Percentiles rank a stretch among this genome's conserved stretches.
Conservation (phyloP, 2,888 invertebrate species). For the Drosophila merina region DNA sequence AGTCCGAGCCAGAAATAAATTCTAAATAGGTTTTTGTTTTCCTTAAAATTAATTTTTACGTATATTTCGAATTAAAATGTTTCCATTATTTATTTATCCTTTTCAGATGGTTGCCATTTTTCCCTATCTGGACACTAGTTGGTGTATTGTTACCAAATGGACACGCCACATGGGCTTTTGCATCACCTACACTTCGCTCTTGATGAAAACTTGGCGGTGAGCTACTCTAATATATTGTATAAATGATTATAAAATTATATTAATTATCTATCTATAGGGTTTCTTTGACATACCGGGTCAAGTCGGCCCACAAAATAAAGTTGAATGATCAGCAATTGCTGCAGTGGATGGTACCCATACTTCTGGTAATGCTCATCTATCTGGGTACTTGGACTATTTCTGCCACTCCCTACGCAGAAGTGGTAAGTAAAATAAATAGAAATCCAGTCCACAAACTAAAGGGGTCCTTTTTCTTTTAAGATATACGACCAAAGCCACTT, state of each 20-base stretch:
- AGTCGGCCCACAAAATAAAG: constrained; percentile 96
- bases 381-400: constrained; percentile 96
- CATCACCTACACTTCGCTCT: constrained; percentile 94
- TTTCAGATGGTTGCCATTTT: constrained; percentile 95
- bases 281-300: constrained; percentile 95
- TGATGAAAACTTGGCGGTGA: constrained; percentile 98
- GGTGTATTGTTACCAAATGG: constrained; percentile 96
- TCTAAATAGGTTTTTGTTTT: no score
- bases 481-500: constrained; percentile 90
- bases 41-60: no score
- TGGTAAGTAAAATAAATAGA: constrained; percentile 84
- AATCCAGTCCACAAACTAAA: no score
- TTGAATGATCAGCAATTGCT: constrained; percentile 95
- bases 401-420: constrained; percentile 92
- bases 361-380: constrained; percentile 95
- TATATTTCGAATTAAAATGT: neutral
- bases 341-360: constrained; percentile 96
- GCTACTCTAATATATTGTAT: constrained; percentile 13
- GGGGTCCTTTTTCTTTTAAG: constrained; percentile 71
- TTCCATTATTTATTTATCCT: neutral
- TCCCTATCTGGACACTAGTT: constrained; percentile 92
- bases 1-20: no score
- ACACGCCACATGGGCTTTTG: constrained; percentile 96
- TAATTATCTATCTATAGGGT: constrained; percentile 86
- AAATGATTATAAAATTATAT: no score